Conservation (phyloP, 2,888 invertebrate species). For the Beris morrisii region DNA sequence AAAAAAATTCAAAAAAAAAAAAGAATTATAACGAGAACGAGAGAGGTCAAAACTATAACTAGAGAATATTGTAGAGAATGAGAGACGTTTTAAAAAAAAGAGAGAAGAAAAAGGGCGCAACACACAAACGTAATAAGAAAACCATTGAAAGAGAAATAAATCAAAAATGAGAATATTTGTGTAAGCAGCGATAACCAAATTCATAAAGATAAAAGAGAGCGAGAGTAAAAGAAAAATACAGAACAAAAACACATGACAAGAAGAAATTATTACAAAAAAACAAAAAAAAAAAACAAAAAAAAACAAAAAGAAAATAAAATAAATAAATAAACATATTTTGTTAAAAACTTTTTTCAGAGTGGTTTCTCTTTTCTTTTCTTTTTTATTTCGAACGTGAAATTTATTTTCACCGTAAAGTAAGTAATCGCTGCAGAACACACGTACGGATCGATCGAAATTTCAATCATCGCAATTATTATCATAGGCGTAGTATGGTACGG, state of each 20-base stretch:
- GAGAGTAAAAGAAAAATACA: conserved; percentile 10
- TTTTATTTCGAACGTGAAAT: too few species aligned
- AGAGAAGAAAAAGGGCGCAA: too few species aligned
- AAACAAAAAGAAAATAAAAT: conserved; percentile 9
- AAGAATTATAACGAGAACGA: not conserved
- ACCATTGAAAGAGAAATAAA: not conserved
- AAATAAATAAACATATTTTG: conserved; percentile 30
- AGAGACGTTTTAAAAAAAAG: too few species aligned
- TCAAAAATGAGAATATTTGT: conserved; percentile 10
- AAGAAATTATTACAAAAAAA: not conserved
- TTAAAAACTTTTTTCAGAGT: conserved; percentile 9
- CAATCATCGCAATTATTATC: too few species aligned
- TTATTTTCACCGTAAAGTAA: too few species aligned
- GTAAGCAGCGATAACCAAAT: not conserved
- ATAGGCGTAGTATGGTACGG: too few species aligned
- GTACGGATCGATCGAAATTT: too few species aligned
- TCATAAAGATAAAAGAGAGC: not conserved
- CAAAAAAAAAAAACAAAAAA: not conserved
- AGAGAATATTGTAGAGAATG: too few species aligned
- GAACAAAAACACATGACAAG: conserved; percentile 22
- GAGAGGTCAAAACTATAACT: too few species aligned
- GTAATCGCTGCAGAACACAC: too few species aligned
- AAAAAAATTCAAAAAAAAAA: not conserved
- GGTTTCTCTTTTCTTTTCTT: too few species aligned
- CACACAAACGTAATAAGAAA: not conserved